Conservation (phyloP, 2,113 vertebrate species). For the Natator depressus region DNA sequence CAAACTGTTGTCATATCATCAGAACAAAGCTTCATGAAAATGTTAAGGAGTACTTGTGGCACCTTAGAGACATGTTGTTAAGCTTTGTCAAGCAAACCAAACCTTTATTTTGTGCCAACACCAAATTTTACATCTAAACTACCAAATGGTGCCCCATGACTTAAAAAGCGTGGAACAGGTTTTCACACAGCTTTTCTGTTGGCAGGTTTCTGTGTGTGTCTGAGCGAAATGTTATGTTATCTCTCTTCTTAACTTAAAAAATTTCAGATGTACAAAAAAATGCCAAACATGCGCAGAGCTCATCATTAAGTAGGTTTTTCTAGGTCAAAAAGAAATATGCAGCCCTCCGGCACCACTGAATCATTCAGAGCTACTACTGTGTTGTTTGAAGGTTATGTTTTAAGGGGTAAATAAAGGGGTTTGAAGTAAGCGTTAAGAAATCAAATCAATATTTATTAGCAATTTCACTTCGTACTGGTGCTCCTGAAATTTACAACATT, state of each 20-base stretch:
- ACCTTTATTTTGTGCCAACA: neutral
- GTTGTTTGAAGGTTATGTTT: neutral
- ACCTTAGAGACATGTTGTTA: too few relatives aligned
- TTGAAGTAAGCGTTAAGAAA: neutral
- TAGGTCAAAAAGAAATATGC: neutral
- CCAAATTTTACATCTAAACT: neutral
- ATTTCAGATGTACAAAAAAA: neutral
- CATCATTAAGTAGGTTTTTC: neutral
- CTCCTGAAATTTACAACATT: neutral
- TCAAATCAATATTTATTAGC: neutral
- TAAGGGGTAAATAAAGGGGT: neutral
- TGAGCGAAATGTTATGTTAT: neutral
- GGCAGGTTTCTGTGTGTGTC: neutral
- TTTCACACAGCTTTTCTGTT: neutral
- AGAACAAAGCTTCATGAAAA: neutral
- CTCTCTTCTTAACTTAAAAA: neutral
- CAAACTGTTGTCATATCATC: neutral
- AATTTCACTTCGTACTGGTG: neutral
- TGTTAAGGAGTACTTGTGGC: too few relatives aligned
- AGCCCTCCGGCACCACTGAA: neutral
- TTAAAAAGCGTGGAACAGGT: neutral
- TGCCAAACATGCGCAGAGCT: neutral
- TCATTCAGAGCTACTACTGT: neutral
- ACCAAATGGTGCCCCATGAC: neutral
- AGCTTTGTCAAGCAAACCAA: neutral